phyloP scores from a whole-genome alignment of 2,797 vertebrate species.

The Numenius phaeopus region DNA sequence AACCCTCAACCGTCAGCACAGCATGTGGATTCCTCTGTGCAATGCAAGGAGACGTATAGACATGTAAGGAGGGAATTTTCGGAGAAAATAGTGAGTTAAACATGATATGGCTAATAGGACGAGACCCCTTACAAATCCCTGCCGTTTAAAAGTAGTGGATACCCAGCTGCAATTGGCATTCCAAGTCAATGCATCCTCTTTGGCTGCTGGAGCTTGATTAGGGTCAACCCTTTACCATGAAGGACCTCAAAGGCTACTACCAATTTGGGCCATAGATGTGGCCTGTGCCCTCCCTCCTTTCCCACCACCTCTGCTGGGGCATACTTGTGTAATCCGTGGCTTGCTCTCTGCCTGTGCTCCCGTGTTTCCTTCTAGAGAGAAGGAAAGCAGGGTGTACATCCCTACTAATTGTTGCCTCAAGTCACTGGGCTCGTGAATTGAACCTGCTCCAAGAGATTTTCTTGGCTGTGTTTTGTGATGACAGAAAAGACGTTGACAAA shows the following conservation, averaged over 20 bases:
- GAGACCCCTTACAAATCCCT: background rate
- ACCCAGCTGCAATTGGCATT: background rate
- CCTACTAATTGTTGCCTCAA: background rate
- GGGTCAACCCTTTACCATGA: background rate
- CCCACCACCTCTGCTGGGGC: background rate
- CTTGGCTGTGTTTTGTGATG: background rate
- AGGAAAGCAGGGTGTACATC: background rate
- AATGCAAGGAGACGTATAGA: background rate
- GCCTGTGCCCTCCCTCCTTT: background rate
- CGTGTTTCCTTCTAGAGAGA: background rate
- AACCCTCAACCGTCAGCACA: background rate
- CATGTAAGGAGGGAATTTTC: background rate
- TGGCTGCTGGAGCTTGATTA: background rate
- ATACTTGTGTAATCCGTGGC: background rate
- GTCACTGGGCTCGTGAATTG: background rate
- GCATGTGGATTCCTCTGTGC: background rate
- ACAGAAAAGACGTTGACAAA: background rate
- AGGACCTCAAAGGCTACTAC: background rate
- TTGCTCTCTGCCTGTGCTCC: background rate
- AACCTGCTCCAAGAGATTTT: background rate
- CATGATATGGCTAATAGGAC: background rate
- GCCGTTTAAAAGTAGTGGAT: background rate
- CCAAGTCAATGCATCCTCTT: background rate
- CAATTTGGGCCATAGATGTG: rapidly evolving
- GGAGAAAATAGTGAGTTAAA: background rate